Base-by-base conservation (phyloP, 2,888 invertebrate species). In the Willowsia nigromaculata region DNA sequence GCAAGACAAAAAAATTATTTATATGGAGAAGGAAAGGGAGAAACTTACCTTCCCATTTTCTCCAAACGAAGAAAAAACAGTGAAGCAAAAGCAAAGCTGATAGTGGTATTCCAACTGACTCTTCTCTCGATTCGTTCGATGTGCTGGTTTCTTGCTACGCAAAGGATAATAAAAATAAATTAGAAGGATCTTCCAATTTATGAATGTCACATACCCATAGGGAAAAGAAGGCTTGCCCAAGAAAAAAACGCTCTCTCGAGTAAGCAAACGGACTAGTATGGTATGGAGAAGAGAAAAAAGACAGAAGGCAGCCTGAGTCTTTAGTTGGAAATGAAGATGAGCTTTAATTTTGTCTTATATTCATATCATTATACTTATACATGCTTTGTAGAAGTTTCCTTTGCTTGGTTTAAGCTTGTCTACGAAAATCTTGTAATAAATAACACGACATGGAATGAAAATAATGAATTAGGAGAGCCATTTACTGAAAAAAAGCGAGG, bases 81-180 rank as follows among this genome's bases (percentile, higher is more conserved):
- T 18, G 27, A 62, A 11, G 68, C 43, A 43, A 22, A 62, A 11
- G 68, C 43, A 43, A 22, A 15, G 15, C 43, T 71, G n/a, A 50
- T 78, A 27, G 50, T 53, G 27, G 27, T 53, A 50, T 33, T n/a
- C 50, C 30, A 37, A 25, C 80, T 43, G 13, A 68, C 5, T 68
- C 33, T n/a, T 5, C 11, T 9, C 47, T 59, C 25, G 59, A 74
- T 53, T 80, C 59, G 37, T 30, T 22, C 80, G 37, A 68, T 78
- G 78, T n/a, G 59, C 37, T 59, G 80, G 80, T 80, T 59, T 40
- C 43, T 81, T 27, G 81, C 59, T 30, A 71, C 43, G 74, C 74
- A 76, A 76, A 88, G 85, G 53, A 80, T 85, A 90, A 90, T 90
- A 90, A 90, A 89, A 90, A 90, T 90, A 90, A 90, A 90, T 90